These are phyloP conservation scores for Steromphala cineraria DNA, from an alignment of 2,888 invertebrate genomes.

Conservation along the genomic window DNA sequence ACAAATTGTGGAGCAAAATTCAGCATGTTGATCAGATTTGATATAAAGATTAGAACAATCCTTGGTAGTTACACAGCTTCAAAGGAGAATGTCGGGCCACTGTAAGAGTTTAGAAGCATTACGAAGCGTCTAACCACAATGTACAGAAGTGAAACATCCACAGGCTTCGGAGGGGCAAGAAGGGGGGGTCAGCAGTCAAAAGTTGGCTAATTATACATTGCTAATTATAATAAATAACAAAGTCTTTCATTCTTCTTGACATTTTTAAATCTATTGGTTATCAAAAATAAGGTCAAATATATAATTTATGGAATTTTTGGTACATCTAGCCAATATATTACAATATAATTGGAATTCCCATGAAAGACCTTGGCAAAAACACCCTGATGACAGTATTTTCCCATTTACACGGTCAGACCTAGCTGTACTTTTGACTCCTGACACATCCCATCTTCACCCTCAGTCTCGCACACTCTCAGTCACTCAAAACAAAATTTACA, in stretches of 20 bases:
- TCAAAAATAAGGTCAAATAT: background rate
- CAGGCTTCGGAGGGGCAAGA: background rate
- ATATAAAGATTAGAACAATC: no score
- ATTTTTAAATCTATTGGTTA: background rate
- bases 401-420: background rate
- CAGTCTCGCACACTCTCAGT: background rate
- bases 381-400: no score
- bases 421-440: background rate
- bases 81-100: background rate
- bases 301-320: background rate
- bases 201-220: background rate
- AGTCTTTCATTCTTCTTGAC: background rate
- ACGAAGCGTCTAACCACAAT: background rate
- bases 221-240: background rate
- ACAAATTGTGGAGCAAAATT: no score
- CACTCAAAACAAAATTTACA: background rate
- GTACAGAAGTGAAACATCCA: background rate
- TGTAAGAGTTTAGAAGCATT: background rate
- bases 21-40: no score
- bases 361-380: background rate
- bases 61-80: background rate
- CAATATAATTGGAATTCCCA: background rate
- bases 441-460: background rate
- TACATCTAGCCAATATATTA: background rate
- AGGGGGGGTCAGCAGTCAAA: slow-evolving; percentile 5